A percentile compares a stretch with the other conserved stretches of the same genome.
Evolutionary conservation across 2,113 vertebrate genomes (phyloP).

Genomic region (Hydrolagus affinis): DNA sequence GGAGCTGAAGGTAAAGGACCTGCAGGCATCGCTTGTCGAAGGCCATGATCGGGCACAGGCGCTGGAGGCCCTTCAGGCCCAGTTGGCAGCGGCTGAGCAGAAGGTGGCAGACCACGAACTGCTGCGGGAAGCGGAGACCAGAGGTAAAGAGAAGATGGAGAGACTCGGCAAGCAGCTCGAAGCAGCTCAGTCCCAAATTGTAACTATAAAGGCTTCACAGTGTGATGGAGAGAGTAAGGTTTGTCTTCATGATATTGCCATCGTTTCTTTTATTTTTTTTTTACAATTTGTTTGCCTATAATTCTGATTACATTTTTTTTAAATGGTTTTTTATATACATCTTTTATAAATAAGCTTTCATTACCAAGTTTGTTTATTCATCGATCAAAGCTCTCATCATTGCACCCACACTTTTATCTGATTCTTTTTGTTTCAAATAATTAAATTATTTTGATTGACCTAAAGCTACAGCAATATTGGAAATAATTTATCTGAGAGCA

Average conservation of each 20-base stretch:
- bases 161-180: slow-evolving; percentile 66
- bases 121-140: slow-evolving; percentile 63
- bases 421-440: no score
- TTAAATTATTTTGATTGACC: background rate
- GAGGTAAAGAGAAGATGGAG: slow-evolving; percentile 72
- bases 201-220: slow-evolving; percentile 57
- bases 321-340: no score
- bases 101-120: slow-evolving; percentile 63
- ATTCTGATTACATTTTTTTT: background rate
- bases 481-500: no score
- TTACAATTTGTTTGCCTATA: background rate
- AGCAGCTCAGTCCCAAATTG: slow-evolving; percentile 61
- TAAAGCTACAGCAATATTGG: background rate
- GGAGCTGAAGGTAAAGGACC: slow-evolving; percentile 80
- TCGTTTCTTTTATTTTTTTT: background rate
- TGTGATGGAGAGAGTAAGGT: slow-evolving; percentile 70
- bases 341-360: background rate
- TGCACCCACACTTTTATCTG: background rate
- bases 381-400: background rate
- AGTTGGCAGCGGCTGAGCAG: slow-evolving; percentile 62
- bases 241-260: slow-evolving; percentile 47
- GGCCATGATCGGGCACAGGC: slow-evolving; percentile 58
- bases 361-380: background rate
- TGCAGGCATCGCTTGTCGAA: slow-evolving; percentile 64
- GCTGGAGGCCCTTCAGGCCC: slow-evolving; percentile 55